Conservation (phyloP, 2,113 vertebrate species). For the Felis catus region F.catus_Fca126_mat1.0 CM031414.1:135302501-135303000, state of each 20-base stretch:
- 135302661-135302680: neutral
- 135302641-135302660: neutral
- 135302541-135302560: no score
- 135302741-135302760: no score
- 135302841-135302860: no score
- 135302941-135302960: neutral
- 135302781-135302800: no score
- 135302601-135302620: neutral
- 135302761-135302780: no score
- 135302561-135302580: fast-evolving
- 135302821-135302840: no score
- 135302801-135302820: no score
- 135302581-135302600: fast-evolving
- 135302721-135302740: no score
- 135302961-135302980: neutral
- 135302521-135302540: fast-evolving
- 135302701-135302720: neutral
- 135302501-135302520: neutral
- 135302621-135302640: neutral
- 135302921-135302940: no score
- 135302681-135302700: neutral
- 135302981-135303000: neutral
- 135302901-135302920: no score
- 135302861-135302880: no score
- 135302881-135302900: no score